Evolutionary conservation across 2,888 invertebrate genomes (phyloP).

Genomic region (Drosophila kanekoi): DNA sequence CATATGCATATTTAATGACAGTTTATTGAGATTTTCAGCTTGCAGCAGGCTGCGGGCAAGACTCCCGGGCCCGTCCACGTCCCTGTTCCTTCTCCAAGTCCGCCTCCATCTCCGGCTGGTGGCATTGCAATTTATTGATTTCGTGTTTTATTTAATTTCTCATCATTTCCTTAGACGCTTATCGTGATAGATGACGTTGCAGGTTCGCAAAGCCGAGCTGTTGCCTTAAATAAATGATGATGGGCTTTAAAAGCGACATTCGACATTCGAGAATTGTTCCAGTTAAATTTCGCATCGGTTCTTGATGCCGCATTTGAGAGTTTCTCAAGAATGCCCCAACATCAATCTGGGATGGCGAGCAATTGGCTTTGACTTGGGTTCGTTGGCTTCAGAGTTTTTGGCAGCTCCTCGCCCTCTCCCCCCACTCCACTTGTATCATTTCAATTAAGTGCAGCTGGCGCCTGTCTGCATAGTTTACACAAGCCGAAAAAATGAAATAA

Average conservation of each 20-base stretch:
- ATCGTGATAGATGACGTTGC: slow-evolving; percentile 36
- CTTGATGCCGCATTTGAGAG: slow-evolving; percentile 8
- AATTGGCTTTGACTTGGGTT: slow-evolving; percentile 54
- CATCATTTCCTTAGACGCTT: slow-evolving; percentile 47
- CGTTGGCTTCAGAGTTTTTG: slow-evolving; percentile 47
- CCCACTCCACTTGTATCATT: slow-evolving; percentile 12
- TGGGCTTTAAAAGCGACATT: slow-evolving; percentile 47
- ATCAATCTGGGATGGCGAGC: slow-evolving; percentile 30
- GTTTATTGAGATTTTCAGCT: slow-evolving; percentile 48
- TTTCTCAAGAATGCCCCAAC: slow-evolving; percentile 47
- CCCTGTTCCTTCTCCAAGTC: too few species aligned
- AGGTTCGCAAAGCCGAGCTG: slow-evolving; percentile 14
- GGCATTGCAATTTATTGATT: slow-evolving; percentile 75
- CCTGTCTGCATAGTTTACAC: slow-evolving; percentile 53
- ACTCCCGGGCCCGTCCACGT: background rate
- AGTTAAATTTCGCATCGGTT: slow-evolving; percentile 24
- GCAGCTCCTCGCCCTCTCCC: background rate
- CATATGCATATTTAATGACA: slow-evolving; percentile 71
- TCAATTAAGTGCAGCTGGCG: slow-evolving; percentile 59
- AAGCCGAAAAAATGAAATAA: background rate
- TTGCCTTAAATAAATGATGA: slow-evolving; percentile 61
- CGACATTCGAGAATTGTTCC: slow-evolving; percentile 30
- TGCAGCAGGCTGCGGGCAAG: slow-evolving; percentile 11
- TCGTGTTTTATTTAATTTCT: slow-evolving; percentile 68
- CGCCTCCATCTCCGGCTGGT: background rate